Conservation (phyloP, 2,797 vertebrate genomes). For the Lagodon rhomboides region DNA sequence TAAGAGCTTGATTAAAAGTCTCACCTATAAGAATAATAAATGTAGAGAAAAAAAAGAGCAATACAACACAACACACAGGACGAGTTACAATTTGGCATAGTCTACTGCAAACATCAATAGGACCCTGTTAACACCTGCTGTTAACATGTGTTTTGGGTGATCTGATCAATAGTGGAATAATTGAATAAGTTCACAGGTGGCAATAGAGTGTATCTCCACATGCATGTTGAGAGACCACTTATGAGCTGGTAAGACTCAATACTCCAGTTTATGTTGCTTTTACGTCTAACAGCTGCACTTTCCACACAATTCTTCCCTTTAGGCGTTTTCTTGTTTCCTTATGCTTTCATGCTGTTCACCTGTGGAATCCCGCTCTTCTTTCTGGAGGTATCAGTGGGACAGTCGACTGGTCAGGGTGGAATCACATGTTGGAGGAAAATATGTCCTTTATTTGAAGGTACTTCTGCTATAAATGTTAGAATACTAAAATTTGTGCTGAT, state of each 20-base stretch:
- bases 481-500: background rate
- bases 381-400: slow-evolving; percentile 78
- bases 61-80: background rate
- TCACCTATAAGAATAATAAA: background rate
- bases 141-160: no score
- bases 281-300: background rate
- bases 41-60: background rate
- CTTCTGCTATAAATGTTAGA: background rate
- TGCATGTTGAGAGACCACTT: no score
- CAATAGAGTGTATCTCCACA: no score
- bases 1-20: slow-evolving; percentile 36
- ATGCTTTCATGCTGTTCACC: slow-evolving; percentile 73
- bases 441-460: slow-evolving; percentile 79
- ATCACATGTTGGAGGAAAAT: slow-evolving; percentile 82
- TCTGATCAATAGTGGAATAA: no score
- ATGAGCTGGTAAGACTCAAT: background rate
- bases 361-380: slow-evolving; percentile 82
- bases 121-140: no score
- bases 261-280: background rate
- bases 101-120: background rate
- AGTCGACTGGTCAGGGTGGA: slow-evolving; percentile 78
- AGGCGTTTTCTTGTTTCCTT: slow-evolving; percentile 81
- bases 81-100: background rate
- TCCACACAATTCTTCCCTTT: background rate
- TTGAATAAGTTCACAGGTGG: no score